Conservation (phyloP, 2,888 invertebrate species). For the Hymenopus coronatus region DNA sequence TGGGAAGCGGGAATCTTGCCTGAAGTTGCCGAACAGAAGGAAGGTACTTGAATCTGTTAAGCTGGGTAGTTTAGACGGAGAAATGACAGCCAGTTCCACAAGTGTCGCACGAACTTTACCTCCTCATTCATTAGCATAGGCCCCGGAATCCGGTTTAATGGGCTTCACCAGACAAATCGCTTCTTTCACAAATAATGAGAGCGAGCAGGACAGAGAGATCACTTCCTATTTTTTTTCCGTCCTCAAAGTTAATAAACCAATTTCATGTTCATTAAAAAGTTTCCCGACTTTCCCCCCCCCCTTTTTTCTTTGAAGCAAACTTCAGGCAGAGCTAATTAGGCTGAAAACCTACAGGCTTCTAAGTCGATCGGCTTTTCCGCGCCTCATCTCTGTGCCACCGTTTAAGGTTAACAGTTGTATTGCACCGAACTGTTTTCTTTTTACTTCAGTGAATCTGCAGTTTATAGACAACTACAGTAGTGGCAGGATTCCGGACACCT, state of each 20-base stretch:
- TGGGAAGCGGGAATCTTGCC: no score
- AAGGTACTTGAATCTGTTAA: neutral
- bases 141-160: neutral
- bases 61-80: neutral
- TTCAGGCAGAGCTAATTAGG: neutral
- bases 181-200: slow-evolving; percentile 2
- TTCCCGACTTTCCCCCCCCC: neutral
- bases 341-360: neutral
- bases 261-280: slow-evolving; percentile 14
- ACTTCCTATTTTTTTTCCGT: neutral
- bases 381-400: neutral
- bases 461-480: no score
- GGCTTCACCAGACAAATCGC: neutral
- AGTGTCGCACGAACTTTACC: neutral
- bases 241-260: slow-evolving; percentile 7
- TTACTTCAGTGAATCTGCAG: neutral
- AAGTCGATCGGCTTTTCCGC: neutral
- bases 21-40: neutral
- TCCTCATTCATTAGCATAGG: neutral
- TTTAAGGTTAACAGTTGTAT: neutral
- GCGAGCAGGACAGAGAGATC: neutral
- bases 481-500: no score
- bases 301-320: neutral
- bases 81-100: neutral
- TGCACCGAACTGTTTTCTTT: neutral